Percentiles rank a stretch among this genome's conserved stretches.
Conservation (phyloP, 2,797 vertebrate genomes). For the Mus minutoides region DNA sequence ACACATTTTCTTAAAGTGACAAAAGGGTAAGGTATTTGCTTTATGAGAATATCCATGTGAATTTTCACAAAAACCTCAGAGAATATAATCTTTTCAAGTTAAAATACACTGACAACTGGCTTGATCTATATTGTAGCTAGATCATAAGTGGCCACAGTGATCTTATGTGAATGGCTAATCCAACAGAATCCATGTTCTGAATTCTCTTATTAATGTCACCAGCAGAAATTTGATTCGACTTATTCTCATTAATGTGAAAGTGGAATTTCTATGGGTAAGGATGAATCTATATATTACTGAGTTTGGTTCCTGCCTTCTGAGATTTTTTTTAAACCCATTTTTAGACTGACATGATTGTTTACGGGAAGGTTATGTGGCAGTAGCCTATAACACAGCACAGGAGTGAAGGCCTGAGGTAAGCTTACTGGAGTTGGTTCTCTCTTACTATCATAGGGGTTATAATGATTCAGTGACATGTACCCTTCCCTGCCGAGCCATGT, state of each 20-base stretch:
- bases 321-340: neutral
- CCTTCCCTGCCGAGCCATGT: neutral
- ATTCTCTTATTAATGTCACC: neutral
- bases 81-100: conserved; percentile 11
- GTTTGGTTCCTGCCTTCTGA: conserved; percentile 29
- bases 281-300: conserved; percentile 13
- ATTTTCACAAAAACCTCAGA: conserved; percentile 30
- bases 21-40: neutral
- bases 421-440: neutral
- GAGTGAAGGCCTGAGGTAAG: neutral
- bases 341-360: neutral
- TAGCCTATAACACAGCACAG: neutral
- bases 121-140: neutral
- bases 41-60: neutral
- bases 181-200: neutral
- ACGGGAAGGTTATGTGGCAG: neutral
- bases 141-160: neutral
- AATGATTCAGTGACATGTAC: neutral
- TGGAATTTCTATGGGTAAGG: neutral
- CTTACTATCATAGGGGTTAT: neutral
- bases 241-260: neutral
- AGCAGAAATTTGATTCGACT: conserved; percentile 20
- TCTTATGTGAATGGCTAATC: neutral
- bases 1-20: neutral
- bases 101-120: neutral